These are phyloP conservation scores for Rallus limicola DNA, from an alignment of 2,113 vertebrate species.

Conservation along the genomic window DNA sequence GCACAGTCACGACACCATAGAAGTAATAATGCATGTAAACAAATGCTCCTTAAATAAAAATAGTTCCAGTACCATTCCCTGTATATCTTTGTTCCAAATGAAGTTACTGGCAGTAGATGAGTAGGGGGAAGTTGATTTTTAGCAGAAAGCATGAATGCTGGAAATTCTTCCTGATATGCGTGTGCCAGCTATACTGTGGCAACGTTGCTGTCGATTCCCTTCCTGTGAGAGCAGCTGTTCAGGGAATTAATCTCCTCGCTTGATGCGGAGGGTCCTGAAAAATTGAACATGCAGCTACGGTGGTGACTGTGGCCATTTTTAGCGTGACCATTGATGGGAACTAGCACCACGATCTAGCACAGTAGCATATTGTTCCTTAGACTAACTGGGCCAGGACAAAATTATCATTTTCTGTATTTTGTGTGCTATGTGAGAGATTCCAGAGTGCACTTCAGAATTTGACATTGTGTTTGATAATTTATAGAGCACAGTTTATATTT, in stretches of 20 bases:
- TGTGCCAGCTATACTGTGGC: conserved; percentile 52
- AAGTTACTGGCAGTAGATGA: conserved; percentile 57
- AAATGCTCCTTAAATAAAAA: conserved; percentile 47
- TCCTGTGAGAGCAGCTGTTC: conserved; percentile 61
- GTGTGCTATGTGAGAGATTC: conserved; percentile 1
- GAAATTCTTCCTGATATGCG: conserved; percentile 19
- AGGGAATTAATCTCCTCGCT: conserved; percentile 22
- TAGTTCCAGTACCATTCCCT: conserved; percentile 10
- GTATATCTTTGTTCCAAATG: conserved; percentile 51
- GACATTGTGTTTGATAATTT: conserved; percentile 67
- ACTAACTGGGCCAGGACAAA: conserved; percentile 51
- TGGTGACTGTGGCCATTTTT: conserved; percentile 12
- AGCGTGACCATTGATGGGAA: not conserved
- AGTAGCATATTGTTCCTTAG: conserved; percentile 36
- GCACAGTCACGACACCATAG: not conserved
- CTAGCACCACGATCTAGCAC: not conserved
- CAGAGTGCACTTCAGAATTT: conserved; percentile 56
- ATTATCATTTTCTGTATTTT: conserved; percentile 28
- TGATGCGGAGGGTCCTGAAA: conserved; percentile 29
- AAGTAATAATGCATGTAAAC: conserved; percentile 48
- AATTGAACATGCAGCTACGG: not conserved
- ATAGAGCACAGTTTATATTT: conserved; percentile 69
- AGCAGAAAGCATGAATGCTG: conserved; percentile 46
- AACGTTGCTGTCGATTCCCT: conserved; percentile 31
- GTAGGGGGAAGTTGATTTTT: conserved; percentile 59